phyloP scores from a whole-genome alignment of 2,888 invertebrate species.

The Teleiodes luculella region DNA sequence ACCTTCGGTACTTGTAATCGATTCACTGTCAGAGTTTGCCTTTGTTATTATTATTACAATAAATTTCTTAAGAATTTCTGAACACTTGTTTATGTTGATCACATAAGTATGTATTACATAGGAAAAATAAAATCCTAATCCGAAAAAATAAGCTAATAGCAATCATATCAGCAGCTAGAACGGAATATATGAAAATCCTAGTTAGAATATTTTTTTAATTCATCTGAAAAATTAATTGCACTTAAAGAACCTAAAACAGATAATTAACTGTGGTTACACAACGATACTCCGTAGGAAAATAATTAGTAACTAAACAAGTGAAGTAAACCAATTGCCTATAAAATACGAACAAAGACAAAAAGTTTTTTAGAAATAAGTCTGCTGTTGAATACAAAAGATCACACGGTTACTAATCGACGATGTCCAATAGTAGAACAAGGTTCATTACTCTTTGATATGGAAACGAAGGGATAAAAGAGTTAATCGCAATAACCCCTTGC shows the following conservation, averaged over 20 bases:
- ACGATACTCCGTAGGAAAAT: no score
- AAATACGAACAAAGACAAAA: background rate
- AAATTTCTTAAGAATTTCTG: slow-evolving; percentile 41
- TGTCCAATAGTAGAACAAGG: slow-evolving; percentile 71
- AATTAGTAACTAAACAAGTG: no score
- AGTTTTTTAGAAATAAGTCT: slow-evolving; percentile 14
- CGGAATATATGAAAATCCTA: no score
- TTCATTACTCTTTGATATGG: slow-evolving; percentile 78
- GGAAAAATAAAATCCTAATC: background rate
- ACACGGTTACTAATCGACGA: slow-evolving; percentile 69
- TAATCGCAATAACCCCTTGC: slow-evolving; percentile 77
- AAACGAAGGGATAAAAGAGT: slow-evolving; percentile 78
- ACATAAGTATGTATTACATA: background rate
- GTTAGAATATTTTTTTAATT: no score
- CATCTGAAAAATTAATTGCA: no score
- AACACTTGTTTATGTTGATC: slow-evolving; percentile 24
- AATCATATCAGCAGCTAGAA: no score
- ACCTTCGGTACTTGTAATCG: slow-evolving; percentile 74
- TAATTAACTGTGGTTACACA: no score
- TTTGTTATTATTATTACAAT: slow-evolving; percentile 58
- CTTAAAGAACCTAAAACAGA: no score
- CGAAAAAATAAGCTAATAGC: no score
- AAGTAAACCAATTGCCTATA: no score
- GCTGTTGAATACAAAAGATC: slow-evolving; percentile 43
- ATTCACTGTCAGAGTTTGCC: slow-evolving; percentile 64